Evolutionary conservation across 2,888 invertebrate species (phyloP), one percentile per base, ranked within the genome.

Genomic region (Galeopsomyia nigrocyanea): DNA sequence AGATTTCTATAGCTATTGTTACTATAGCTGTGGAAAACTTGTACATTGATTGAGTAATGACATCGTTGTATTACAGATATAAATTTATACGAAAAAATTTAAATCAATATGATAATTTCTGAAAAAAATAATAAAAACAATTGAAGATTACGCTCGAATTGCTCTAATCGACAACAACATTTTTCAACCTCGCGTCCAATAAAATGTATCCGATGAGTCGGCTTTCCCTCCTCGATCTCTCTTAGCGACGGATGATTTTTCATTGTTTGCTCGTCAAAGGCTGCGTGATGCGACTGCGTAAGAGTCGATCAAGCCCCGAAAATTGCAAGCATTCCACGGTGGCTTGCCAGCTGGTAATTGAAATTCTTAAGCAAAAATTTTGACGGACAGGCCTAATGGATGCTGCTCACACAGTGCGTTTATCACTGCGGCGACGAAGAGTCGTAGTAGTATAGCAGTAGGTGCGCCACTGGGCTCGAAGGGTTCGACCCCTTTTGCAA

Each of bases 401-500:
- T 62, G 26, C 49, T 19, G 53, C 53, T 26, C 26, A 39, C n/a
- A 26, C 55, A 55, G 61, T 71, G 53, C 66, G 53, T 68, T 72
- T 55, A 47, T 31, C 65, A 60, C 22, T 16, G 46, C 19, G n/a
- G 60, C 39, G 14, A 17, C 14, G 50, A 39, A 39, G 39, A 39
- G 39, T 39, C 2, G 26, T 26, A 26, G 26, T 10, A 39, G 39
- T 39, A 39, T 10, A 39, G 39, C 7, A 39, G 10, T 39, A 39
- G 5, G 39, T 39, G 39, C 39, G 26, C 17, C n/a, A 26, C 10
- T 16, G 14, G 21, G 14, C 7, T 6, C 57, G 67, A 76, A 75
- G 78, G 78, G 78, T 76, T 74, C 73, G 67, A 16, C 70, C 76
- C 64, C 78, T 77, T 39, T 39, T 39, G 39, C 39, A 39, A 39